A percentile compares a stretch with the other conserved stretches of the same genome.
Conservation (phyloP, 2,797 vertebrate species). For the Sebastes oblongus region DNA sequence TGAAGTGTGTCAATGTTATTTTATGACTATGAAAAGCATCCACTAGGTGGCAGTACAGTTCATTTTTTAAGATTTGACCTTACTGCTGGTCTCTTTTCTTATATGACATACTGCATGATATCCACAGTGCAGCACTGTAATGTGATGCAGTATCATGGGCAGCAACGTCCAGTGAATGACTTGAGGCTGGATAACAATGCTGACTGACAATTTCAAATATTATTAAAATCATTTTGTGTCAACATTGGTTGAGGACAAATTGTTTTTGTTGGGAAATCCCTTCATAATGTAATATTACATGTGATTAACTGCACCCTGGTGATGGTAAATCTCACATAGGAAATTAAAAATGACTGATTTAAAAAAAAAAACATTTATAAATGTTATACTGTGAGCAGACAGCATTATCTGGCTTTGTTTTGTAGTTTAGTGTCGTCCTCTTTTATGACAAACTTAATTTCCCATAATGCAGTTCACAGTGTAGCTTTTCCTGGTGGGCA, state of each 20-base stretch:
- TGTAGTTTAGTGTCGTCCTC: constrained; percentile 52
- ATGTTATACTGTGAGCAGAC: neutral
- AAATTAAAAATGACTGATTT: rapidly evolving
- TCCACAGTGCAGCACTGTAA: constrained; percentile 1
- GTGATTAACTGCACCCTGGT: neutral
- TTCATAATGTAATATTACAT: neutral
- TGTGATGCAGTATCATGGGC: constrained; percentile 12
- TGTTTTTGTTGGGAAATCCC: neutral
- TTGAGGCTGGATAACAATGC: neutral
- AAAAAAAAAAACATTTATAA: neutral
- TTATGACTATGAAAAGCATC: neutral
- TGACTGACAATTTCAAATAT: neutral
- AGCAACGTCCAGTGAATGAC: neutral
- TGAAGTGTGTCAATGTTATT: neutral
- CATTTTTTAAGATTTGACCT: constrained; percentile 45
- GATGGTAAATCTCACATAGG: rapidly evolving
- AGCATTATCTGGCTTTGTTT: constrained; percentile 45
- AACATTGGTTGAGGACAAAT: too few relatives aligned
- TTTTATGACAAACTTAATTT: constrained; percentile 41
- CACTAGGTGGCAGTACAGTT: constrained; percentile 56
- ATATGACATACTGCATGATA: constrained; percentile 19
- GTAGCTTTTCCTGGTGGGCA: neutral
- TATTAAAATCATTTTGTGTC: neutral
- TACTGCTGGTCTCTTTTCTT: constrained; percentile 31
- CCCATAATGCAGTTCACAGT: constrained; percentile 22